phyloP scores from a whole-genome alignment of 2,888 invertebrate genomes.

The Eretmocerus hayati region DNA sequence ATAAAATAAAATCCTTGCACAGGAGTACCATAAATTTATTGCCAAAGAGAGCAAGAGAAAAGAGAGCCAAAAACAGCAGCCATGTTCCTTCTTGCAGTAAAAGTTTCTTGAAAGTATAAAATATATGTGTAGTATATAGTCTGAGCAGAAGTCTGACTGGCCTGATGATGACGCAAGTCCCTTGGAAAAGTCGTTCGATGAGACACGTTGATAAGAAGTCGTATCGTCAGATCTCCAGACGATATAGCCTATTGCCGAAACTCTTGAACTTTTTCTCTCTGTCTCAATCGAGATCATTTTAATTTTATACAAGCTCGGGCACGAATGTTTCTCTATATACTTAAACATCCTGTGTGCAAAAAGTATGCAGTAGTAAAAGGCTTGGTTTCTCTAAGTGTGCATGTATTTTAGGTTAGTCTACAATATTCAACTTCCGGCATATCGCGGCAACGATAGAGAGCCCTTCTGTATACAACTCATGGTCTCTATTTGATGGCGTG shows the following conservation, averaged over 20 bases:
- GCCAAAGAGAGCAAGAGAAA: constrained; percentile 4
- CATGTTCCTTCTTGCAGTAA: constrained; percentile 1
- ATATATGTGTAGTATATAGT: too few relatives aligned
- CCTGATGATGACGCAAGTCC: constrained; percentile 10
- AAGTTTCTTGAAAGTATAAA: neutral
- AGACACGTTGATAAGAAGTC: constrained; percentile 12
- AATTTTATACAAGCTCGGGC: constrained; percentile 7
- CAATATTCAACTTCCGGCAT: constrained; percentile 8
- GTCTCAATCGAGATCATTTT: neutral
- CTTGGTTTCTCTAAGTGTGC: neutral
- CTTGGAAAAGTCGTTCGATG: constrained; percentile 9
- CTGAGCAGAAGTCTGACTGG: too few relatives aligned
- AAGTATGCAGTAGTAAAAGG: constrained; percentile 1
- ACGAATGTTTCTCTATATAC: too few relatives aligned
- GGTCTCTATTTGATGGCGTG: constrained; percentile 22
- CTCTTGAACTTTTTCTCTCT: constrained; percentile 4
- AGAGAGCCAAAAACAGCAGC: too few relatives aligned
- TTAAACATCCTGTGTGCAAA: neutral
- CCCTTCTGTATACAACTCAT: too few relatives aligned
- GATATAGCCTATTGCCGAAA: neutral
- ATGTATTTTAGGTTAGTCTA: neutral
- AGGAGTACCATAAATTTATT: constrained; percentile 2
- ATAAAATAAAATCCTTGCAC: too few relatives aligned
- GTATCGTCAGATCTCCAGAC: neutral
- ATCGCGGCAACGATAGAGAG: neutral